Conservation (phyloP, 2,113 vertebrate species). For the Zeus faber region DNA sequence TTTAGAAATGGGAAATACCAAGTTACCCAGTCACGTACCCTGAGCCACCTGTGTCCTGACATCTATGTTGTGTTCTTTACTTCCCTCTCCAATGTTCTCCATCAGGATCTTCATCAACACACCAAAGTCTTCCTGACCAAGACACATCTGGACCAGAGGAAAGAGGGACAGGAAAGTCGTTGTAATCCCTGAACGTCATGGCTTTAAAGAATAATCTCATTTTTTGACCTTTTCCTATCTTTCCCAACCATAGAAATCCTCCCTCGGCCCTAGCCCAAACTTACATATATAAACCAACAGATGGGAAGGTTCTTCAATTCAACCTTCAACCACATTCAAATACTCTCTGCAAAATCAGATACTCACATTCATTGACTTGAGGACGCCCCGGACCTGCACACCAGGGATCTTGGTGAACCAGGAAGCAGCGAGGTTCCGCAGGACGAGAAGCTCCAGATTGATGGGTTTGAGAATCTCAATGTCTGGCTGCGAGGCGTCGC, state of each 20-base stretch:
- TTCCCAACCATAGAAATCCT: too few species aligned
- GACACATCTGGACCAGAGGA: conserved; percentile 71
- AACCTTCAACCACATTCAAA: too few species aligned
- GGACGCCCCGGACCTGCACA: conserved; percentile 83
- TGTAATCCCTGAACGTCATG: too few species aligned
- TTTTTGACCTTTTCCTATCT: too few species aligned
- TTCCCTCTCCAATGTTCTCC: conserved; percentile 89
- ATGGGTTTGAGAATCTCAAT: conserved; percentile 88
- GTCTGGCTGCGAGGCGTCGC: conserved; percentile 63
- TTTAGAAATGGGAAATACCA: background rate
- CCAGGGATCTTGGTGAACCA: conserved; percentile 87
- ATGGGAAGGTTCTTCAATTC: too few species aligned
- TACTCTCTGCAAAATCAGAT: too few species aligned
- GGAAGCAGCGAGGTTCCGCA: conserved; percentile 84
- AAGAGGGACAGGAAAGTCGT: background rate
- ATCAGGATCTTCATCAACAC: conserved; percentile 85
- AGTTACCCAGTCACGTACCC: conserved; percentile 40
- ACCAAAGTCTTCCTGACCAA: conserved; percentile 87
- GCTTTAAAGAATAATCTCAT: too few species aligned
- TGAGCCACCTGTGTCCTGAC: conserved; percentile 26
- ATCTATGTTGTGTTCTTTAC: conserved; percentile 54
- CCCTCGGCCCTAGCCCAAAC: too few species aligned
- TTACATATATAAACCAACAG: too few species aligned
- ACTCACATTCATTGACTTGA: conserved; percentile 86
- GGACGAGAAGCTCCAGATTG: conserved; percentile 84